A percentile compares a stretch with the other conserved stretches of the same genome.
Conservation (phyloP, 2,888 invertebrate genomes). For the Apamea epomidion region DNA sequence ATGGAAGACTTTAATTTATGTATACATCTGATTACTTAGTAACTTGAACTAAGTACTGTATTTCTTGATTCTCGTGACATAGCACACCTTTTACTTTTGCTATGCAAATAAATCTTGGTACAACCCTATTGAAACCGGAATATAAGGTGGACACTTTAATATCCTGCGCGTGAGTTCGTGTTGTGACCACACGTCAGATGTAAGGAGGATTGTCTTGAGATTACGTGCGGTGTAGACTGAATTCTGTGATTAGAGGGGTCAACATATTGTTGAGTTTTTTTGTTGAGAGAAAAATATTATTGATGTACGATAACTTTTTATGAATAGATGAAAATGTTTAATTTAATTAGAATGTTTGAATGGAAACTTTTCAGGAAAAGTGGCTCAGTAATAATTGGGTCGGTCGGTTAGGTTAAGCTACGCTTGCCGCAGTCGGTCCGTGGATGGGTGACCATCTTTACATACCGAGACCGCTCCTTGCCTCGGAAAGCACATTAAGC, state of each 20-base stretch:
- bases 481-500: too few species aligned
- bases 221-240: constrained; percentile 23
- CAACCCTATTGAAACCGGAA: constrained; percentile 76
- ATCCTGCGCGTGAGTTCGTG: constrained; percentile 70
- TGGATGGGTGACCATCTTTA: too few species aligned
- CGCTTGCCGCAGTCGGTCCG: too few species aligned
- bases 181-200: constrained; percentile 78
- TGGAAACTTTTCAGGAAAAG: neutral
- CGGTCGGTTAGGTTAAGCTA: too few species aligned
- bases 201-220: constrained; percentile 64
- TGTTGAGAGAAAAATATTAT: neutral
- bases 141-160: constrained; percentile 77
- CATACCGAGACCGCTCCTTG: too few species aligned
- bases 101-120: constrained; percentile 40
- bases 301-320: neutral
- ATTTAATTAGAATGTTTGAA: neutral
- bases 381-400: too few species aligned
- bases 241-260: neutral
- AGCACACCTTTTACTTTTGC: constrained; percentile 48
- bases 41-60: constrained; percentile 23
- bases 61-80: constrained; percentile 35
- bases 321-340: too few species aligned
- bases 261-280: constrained; percentile 1
- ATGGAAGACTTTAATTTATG: constrained; percentile 36
- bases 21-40: constrained; percentile 30